A percentile compares a stretch with the other conserved stretches of the same genome.
phyloP scores from a whole-genome alignment of 2,888 invertebrate genomes.

The Beris morrisii region DNA sequence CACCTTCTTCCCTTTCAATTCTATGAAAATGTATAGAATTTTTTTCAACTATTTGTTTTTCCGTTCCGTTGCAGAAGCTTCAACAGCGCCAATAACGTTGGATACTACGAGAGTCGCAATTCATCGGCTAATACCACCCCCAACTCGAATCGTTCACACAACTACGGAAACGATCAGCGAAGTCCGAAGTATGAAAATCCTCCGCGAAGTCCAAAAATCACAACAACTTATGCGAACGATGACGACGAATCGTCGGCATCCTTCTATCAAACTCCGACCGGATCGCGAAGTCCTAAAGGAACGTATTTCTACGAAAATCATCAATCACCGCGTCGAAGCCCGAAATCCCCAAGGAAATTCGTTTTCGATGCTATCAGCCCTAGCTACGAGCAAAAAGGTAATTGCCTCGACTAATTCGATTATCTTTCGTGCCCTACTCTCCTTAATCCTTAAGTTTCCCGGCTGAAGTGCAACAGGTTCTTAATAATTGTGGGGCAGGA shows the following conservation, averaged over 20 bases:
- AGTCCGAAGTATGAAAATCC: slow-evolving; percentile 46
- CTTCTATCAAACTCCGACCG: slow-evolving; percentile 51
- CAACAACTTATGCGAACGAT: slow-evolving; percentile 54
- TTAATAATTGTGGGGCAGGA: too few species aligned
- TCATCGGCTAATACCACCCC: slow-evolving; percentile 25
- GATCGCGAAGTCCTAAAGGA: slow-evolving; percentile 44
- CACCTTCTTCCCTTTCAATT: too few species aligned
- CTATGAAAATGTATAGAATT: too few species aligned
- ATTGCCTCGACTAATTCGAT: neutral
- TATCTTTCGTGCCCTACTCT: too few species aligned
- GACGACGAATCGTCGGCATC: slow-evolving; percentile 49
- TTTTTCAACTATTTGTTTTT: too few species aligned
- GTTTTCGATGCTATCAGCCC: slow-evolving; percentile 59
- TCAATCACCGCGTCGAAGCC: slow-evolving; percentile 54
- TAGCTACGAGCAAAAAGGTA: slow-evolving; percentile 41
- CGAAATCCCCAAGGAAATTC: slow-evolving; percentile 64
- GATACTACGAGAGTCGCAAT: slow-evolving; percentile 21
- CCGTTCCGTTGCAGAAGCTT: neutral
- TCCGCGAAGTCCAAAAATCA: slow-evolving; percentile 55
- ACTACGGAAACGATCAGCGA: slow-evolving; percentile 34
- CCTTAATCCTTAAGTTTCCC: too few species aligned
- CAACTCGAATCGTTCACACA: slow-evolving; percentile 36
- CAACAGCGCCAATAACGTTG: too few species aligned
- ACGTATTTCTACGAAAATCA: slow-evolving; percentile 42
- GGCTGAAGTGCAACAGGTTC: too few species aligned